These are phyloP conservation scores for Stictocephala bisonia DNA, from an alignment of 2,888 invertebrate species.

Conservation along the genomic window DNA sequence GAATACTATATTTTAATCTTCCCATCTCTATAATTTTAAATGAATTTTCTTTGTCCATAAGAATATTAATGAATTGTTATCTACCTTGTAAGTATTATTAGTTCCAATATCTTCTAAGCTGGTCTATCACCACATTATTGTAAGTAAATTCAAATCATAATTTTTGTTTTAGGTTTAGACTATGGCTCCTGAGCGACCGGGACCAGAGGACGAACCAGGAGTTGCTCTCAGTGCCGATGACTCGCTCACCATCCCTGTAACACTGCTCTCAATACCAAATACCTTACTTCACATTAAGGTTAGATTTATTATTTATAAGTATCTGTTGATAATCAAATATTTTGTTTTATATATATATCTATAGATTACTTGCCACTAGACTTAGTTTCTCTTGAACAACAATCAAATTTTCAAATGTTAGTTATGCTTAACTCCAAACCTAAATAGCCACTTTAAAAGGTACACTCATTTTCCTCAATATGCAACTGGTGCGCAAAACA, in stretches of 20 bases:
- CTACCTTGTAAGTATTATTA: not conserved
- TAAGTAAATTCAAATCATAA: not conserved
- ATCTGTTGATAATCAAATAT: not conserved
- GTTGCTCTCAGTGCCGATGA: slow-evolving; percentile 45
- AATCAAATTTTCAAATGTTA: too few species aligned
- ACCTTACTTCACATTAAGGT: slow-evolving; percentile 53
- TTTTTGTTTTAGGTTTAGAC: slow-evolving; percentile 48
- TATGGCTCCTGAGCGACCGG: slow-evolving; percentile 61
- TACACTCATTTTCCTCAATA: too few species aligned
- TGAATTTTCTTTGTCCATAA: not conserved
- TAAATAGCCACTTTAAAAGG: too few species aligned
- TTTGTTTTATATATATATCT: not conserved
- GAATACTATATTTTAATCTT: too few species aligned
- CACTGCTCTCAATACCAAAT: slow-evolving; percentile 45
- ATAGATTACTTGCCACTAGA: not conserved
- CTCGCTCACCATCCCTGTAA: slow-evolving; percentile 28
- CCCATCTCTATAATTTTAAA: not conserved
- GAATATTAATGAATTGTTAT: not conserved
- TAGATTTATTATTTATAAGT: not conserved
- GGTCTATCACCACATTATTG: not conserved
- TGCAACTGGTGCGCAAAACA: too few species aligned
- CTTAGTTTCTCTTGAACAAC: too few species aligned
- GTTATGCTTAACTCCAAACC: too few species aligned
- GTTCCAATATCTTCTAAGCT: not conserved
- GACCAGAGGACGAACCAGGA: slow-evolving; percentile 55